phyloP scores from a whole-genome alignment of 2,888 invertebrate species.

The Trissonchulus sp. region DNA sequence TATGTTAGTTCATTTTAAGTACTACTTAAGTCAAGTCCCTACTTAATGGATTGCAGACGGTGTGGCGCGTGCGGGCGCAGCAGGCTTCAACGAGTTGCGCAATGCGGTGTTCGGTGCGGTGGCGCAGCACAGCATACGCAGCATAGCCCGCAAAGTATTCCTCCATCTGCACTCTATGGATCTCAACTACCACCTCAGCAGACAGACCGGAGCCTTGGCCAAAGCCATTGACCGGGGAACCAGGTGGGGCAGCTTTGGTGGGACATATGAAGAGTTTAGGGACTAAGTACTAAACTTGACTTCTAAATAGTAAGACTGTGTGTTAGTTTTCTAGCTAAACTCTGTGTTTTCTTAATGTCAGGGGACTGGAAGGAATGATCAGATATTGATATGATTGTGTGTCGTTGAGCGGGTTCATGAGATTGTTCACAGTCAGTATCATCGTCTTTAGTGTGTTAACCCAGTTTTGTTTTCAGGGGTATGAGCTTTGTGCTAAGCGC shows the following conservation, averaged over 20 bases:
- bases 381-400: too few relatives aligned
- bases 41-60: conserved; percentile 75
- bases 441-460: too few relatives aligned
- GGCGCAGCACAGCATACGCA: conserved; percentile 89
- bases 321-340: too few relatives aligned
- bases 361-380: too few relatives aligned
- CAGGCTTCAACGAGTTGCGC: conserved; percentile 87
- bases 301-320: too few relatives aligned
- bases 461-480: conserved; percentile 63
- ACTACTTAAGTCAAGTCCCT: too few relatives aligned
- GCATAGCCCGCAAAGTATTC: conserved; percentile 89
- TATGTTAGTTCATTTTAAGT: conserved; percentile 17
- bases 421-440: too few relatives aligned
- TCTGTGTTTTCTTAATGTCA: too few relatives aligned
- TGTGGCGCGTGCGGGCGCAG: conserved; percentile 77
- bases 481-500: conserved; percentile 94
- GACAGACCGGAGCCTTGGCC: conserved; percentile 89
- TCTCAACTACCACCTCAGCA: conserved; percentile 80
- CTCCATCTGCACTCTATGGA: conserved; percentile 88
- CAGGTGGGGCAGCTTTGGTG: conserved; percentile 45
- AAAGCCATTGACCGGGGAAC: conserved; percentile 65
- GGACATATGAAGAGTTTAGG: neutral
- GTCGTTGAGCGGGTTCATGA: too few relatives aligned
- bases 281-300: neutral
- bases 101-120: conserved; percentile 97